Conservation (phyloP, 2,888 invertebrate species). For the Adineta ricciae region DNA sequence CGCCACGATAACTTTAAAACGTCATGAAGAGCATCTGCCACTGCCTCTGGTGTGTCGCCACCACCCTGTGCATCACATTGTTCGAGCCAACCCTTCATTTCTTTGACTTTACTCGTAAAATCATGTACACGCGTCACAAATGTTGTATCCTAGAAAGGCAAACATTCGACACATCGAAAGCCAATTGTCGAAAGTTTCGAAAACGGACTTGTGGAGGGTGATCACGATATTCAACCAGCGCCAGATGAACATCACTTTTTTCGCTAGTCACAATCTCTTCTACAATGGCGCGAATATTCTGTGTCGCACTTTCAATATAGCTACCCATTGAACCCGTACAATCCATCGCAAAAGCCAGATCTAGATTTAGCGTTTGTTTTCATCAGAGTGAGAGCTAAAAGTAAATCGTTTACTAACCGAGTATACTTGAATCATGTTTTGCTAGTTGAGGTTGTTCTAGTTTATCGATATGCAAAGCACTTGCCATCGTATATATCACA, state of each 20-base stretch:
- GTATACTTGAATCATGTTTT: not conserved
- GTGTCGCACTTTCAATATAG: constrained; percentile 40
- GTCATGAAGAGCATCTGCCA: constrained; percentile 43
- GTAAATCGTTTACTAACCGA: not conserved
- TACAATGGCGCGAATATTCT: constrained; percentile 42
- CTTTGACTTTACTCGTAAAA: constrained; percentile 40
- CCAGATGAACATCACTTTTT: constrained; percentile 41
- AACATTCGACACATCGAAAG: not conserved
- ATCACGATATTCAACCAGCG: constrained; percentile 44
- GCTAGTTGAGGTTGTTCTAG: not conserved
- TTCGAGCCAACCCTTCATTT: constrained; percentile 42
- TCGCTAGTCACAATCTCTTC: constrained; percentile 42
- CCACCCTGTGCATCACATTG: constrained; percentile 41
- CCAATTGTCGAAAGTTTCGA: not conserved
- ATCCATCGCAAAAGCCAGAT: constrained; percentile 45
- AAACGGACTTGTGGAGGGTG: constrained; percentile 41
- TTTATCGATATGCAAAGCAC: not conserved
- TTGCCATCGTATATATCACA: not conserved
- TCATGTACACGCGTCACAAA: constrained; percentile 43
- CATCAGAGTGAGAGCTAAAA: not conserved
- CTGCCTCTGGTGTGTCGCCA: constrained; percentile 43
- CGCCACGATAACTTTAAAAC: constrained; percentile 42
- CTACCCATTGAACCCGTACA: constrained; percentile 44
- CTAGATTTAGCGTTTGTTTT: constrained; percentile 35
- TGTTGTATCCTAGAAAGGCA: constrained; percentile 35